Evolutionary conservation across 2,113 vertebrate genomes (phyloP).

Genomic region (Pseudonaja textilis): DNA sequence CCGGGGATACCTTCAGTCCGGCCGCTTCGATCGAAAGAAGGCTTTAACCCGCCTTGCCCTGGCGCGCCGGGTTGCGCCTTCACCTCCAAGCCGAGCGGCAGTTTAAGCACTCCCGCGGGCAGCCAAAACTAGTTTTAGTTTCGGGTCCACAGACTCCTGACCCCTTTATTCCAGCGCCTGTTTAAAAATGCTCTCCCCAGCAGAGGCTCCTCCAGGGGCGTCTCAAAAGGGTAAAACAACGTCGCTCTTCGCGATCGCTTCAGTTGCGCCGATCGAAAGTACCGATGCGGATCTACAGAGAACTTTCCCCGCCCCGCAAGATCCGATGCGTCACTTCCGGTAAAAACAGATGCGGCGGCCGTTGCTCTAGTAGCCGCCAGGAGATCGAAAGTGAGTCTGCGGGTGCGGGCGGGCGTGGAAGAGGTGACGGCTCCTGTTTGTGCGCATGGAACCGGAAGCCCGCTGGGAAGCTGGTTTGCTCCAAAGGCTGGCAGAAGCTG

Average conservation of each 20-base stretch:
- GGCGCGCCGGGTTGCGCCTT: background rate
- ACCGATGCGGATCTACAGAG: background rate
- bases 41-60: no score
- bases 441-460: background rate
- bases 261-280: background rate
- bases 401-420: background rate
- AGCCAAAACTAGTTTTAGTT: background rate
- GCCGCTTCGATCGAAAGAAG: no score
- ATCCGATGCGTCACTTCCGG: background rate
- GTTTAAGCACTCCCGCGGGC: slow-evolving; percentile 14
- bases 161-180: background rate
- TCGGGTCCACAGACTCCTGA: accelerated
- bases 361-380: slow-evolving; percentile 68
- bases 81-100: background rate
- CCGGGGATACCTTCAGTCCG: background rate
- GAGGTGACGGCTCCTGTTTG: background rate
- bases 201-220: background rate
- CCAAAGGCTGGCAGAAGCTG: background rate
- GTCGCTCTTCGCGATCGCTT: background rate
- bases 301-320: background rate
- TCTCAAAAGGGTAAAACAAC: background rate
- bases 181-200: background rate
- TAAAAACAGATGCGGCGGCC: slow-evolving; percentile 23
- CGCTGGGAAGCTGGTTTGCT: background rate
- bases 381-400: slow-evolving; percentile 42